A percentile compares a stretch with the other conserved stretches of the same genome.
Evolutionary conservation across 2,113 vertebrate species (phyloP).

Genomic region (Salvelinus namaycush): DNA sequence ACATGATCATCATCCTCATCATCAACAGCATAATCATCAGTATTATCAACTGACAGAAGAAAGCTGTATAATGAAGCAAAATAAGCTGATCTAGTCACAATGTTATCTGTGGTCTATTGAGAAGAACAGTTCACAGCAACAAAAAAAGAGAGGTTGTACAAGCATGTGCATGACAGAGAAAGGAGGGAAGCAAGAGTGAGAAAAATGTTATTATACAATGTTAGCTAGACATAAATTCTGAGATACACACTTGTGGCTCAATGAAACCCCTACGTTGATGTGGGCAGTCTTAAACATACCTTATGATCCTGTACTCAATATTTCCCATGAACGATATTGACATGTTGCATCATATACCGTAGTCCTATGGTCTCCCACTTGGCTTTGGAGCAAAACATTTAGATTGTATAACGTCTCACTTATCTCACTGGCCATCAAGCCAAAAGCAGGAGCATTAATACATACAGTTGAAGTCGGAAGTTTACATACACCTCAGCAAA

Average conservation of each 20-base stretch:
- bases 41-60: too few relatives aligned
- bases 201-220: constrained; percentile 23
- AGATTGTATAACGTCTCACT: constrained; percentile 33
- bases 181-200: constrained; percentile 27
- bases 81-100: too few relatives aligned
- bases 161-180: constrained; percentile 12
- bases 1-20: neutral
- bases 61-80: too few relatives aligned
- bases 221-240: constrained; percentile 25
- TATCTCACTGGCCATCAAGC: constrained; percentile 48
- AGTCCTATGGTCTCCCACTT: constrained; percentile 52
- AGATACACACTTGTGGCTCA: constrained; percentile 19
- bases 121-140: neutral
- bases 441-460: constrained; percentile 35
- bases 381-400: constrained; percentile 48
- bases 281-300: neutral
- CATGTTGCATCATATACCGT: constrained; percentile 49
- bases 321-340: neutral
- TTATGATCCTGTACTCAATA: neutral
- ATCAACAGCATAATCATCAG: too few relatives aligned
- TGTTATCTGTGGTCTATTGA: too few relatives aligned
- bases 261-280: neutral
- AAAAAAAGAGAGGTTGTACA: constrained; percentile 10
- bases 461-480: constrained; percentile 17
- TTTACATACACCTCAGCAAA: neutral